Evolutionary conservation across 2,113 vertebrate genomes (phyloP).

Genomic region (Pituophis catenifer): DNA sequence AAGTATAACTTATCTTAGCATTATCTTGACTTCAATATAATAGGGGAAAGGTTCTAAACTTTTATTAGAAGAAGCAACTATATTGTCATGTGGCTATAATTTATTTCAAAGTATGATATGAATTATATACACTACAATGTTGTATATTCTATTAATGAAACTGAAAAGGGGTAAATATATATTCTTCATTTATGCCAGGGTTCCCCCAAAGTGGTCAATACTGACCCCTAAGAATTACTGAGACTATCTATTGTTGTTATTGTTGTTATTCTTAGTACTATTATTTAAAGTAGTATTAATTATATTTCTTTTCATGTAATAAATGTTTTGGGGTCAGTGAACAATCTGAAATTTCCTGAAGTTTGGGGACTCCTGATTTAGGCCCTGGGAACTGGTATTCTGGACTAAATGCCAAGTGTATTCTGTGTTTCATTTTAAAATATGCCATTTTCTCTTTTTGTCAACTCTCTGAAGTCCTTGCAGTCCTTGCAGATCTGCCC

Average conservation of each 20-base stretch:
- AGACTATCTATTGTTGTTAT: neutral
- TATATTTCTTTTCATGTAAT: neutral
- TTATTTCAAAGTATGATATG: conserved; percentile 17
- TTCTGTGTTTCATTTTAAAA: neutral
- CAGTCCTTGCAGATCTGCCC: neutral
- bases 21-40: conserved; percentile 46
- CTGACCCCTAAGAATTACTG: neutral
- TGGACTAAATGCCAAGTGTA: neutral
- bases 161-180: neutral
- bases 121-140: neutral
- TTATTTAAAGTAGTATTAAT: neutral
- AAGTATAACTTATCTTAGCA: conserved; percentile 25
- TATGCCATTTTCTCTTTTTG: neutral
- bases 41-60: conserved; percentile 29
- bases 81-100: conserved; percentile 20
- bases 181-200: neutral
- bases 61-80: conserved; percentile 12
- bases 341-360: neutral
- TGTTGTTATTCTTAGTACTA: neutral
- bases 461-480: neutral
- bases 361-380: neutral
- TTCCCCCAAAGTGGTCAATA: neutral
- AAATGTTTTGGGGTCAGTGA: neutral
- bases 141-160: neutral
- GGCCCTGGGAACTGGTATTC: neutral